Evolutionary conservation across 2,113 vertebrate species (phyloP).

Genomic region (Podarcis raffonei): DNA sequence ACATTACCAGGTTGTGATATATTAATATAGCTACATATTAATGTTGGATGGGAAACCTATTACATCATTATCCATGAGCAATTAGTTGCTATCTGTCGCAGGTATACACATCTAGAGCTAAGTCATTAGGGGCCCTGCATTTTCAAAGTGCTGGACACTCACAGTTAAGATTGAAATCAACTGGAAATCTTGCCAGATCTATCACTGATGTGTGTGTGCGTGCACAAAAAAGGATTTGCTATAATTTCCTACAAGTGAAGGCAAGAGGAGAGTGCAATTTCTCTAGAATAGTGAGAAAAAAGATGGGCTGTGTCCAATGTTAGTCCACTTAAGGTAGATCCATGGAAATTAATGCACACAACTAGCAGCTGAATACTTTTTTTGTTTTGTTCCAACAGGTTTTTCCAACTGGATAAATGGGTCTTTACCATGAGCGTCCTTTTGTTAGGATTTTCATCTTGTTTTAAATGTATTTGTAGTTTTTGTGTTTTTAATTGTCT

Average conservation of each 20-base stretch:
- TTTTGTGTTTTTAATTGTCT: too few species aligned
- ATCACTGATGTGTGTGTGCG: background rate
- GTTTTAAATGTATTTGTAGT: too few species aligned
- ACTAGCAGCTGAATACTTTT: too few species aligned
- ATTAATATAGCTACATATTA: constrained; percentile 66
- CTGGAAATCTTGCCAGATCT: constrained; percentile 37
- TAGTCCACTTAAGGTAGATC: too few species aligned
- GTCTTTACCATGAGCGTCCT: too few species aligned
- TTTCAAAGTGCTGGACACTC: constrained; percentile 41
- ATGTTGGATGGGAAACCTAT: constrained; percentile 61
- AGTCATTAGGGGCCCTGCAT: constrained; percentile 41
- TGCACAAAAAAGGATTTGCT: background rate
- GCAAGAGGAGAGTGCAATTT: background rate
- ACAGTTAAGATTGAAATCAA: constrained; percentile 26
- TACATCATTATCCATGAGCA: constrained; percentile 71
- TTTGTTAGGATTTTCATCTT: too few species aligned
- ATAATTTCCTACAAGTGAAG: background rate
- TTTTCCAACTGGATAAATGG: too few species aligned
- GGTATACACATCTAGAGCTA: constrained; percentile 51
- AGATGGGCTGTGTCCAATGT: too few species aligned
- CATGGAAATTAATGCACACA: too few species aligned
- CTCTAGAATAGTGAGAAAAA: background rate
- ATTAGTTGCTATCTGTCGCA: constrained; percentile 65
- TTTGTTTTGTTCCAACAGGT: too few species aligned
- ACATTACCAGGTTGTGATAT: constrained; percentile 62